A percentile compares a stretch with the other conserved stretches of the same genome.
These are phyloP conservation scores for Diloba caeruleocephala DNA, from an alignment of 2,888 invertebrate species.

Conservation along the genomic window DNA sequence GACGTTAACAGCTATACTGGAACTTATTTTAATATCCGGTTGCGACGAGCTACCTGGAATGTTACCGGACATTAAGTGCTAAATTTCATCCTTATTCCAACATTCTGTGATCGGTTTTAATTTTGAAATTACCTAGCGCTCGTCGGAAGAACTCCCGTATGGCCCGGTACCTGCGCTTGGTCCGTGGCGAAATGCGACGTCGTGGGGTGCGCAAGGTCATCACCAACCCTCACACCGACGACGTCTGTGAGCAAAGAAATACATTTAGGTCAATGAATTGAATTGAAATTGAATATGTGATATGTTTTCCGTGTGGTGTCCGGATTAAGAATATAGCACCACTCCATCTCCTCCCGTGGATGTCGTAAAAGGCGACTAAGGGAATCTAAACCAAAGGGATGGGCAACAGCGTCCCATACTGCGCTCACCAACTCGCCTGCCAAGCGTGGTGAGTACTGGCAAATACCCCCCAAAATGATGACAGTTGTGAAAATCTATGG, in stretches of 20 bases:
- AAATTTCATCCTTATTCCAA: neutral
- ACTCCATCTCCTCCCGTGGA: no score
- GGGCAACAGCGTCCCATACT: no score
- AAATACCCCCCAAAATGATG: no score
- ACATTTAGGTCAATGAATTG: neutral
- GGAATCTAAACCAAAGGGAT: no score
- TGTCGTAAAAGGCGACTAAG: no score
- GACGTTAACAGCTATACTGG: constrained; percentile 75
- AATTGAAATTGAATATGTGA: no score
- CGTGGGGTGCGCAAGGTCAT: constrained; percentile 81
- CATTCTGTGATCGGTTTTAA: neutral
- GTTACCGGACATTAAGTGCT: constrained; percentile 2
- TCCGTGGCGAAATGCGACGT: constrained; percentile 81
- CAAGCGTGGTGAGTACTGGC: no score
- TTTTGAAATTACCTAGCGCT: constrained; percentile 68
- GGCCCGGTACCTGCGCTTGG: constrained; percentile 75
- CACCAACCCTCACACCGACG: constrained; percentile 55
- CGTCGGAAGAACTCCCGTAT: constrained; percentile 77
- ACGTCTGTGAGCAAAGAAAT: constrained; percentile 38
- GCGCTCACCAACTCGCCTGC: no score
- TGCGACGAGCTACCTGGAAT: constrained; percentile 76
- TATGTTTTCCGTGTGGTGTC: no score
- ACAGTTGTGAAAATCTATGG: no score
- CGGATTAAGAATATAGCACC: no score
- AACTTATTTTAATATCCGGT: constrained; percentile 75